Conservation (phyloP, 2,888 invertebrate genomes). For the Cephalotes varians region DNA sequence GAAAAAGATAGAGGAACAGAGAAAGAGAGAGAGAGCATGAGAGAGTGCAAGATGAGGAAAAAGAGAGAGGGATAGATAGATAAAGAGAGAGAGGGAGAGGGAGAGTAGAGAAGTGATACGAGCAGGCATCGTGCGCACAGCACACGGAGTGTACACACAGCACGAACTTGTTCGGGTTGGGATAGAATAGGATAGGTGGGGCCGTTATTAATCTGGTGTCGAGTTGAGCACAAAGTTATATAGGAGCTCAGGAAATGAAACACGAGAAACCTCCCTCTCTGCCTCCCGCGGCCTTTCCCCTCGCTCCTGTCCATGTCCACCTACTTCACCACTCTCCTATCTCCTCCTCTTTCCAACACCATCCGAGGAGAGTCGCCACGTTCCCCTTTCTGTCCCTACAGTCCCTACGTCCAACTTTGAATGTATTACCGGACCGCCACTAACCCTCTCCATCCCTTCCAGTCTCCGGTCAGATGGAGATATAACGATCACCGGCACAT, state of each 20-base stretch:
- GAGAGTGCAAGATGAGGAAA: slow-evolving; percentile 38
- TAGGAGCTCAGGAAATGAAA: slow-evolving; percentile 86
- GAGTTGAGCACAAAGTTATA: slow-evolving; percentile 86
- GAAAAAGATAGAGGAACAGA: slow-evolving; percentile 53
- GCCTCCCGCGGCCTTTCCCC: slow-evolving; percentile 63
- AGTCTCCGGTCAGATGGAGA: slow-evolving; percentile 84
- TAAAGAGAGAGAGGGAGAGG: slow-evolving; percentile 55
- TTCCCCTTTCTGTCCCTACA: slow-evolving; percentile 79
- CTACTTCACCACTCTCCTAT: slow-evolving; percentile 59
- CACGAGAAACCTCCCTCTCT: slow-evolving; percentile 83
- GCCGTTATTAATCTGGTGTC: slow-evolving; percentile 86
- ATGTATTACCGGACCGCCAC: slow-evolving; percentile 84
- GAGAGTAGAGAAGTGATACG: slow-evolving; percentile 67
- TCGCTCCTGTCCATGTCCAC: slow-evolving; percentile 51
- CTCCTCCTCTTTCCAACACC: slow-evolving; percentile 61
- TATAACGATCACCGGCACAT: slow-evolving; percentile 85
- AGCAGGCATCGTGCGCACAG: slow-evolving; percentile 66
- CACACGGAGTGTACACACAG: slow-evolving; percentile 75
- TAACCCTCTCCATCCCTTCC: slow-evolving; percentile 70
- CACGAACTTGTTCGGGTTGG: slow-evolving; percentile 81
- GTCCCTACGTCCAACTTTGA: slow-evolving; percentile 83
- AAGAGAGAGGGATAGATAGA: slow-evolving; percentile 8
- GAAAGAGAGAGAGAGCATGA: background rate
- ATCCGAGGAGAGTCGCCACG: slow-evolving; percentile 62
- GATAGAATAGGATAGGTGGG: slow-evolving; percentile 84